These are phyloP conservation scores for Moxostoma hubbsi DNA, from an alignment of 2,797 vertebrate genomes.

Conservation along the genomic window DNA sequence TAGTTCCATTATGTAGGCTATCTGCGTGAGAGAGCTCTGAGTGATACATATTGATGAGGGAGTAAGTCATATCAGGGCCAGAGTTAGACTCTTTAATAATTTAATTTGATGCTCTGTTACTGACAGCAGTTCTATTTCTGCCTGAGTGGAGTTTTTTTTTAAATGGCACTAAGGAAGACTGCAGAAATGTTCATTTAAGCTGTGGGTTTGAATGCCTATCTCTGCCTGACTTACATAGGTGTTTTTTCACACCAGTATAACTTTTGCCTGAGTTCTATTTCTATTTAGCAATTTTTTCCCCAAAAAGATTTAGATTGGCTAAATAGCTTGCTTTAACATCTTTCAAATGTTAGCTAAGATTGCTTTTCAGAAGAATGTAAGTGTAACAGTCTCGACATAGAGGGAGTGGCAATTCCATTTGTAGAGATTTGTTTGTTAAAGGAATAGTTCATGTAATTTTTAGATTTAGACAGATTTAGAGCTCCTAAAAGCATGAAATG, in stretches of 20 bases:
- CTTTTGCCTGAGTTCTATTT: not conserved
- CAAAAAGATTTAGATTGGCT: too few relatives aligned
- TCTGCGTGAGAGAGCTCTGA: conserved; percentile 31
- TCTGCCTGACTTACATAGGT: not conserved
- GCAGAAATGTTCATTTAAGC: conserved; percentile 1
- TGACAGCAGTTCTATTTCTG: conserved; percentile 72
- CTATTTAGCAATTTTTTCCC: too few relatives aligned
- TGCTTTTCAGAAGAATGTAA: too few relatives aligned
- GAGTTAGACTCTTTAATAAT: conserved; percentile 71
- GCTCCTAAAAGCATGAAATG: too few relatives aligned
- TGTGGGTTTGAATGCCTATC: conserved; percentile 3
- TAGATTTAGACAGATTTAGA: too few relatives aligned
- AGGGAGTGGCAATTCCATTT: too few relatives aligned
- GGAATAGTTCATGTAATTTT: too few relatives aligned
- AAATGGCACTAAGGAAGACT: conserved; percentile 17
- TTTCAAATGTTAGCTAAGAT: too few relatives aligned
- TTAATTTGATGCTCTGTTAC: conserved; percentile 65
- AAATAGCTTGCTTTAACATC: too few relatives aligned
- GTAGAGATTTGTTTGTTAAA: too few relatives aligned
- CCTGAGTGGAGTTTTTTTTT: conserved; percentile 54
- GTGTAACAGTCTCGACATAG: too few relatives aligned
- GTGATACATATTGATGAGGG: conserved; percentile 19
- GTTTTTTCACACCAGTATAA: not conserved
- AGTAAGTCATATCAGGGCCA: conserved; percentile 28
- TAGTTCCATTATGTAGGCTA: not conserved